A percentile compares a stretch with the other conserved stretches of the same genome.
phyloP scores from a whole-genome alignment of 2,113 vertebrate genomes.

The Himantopus leucocephalus region DNA sequence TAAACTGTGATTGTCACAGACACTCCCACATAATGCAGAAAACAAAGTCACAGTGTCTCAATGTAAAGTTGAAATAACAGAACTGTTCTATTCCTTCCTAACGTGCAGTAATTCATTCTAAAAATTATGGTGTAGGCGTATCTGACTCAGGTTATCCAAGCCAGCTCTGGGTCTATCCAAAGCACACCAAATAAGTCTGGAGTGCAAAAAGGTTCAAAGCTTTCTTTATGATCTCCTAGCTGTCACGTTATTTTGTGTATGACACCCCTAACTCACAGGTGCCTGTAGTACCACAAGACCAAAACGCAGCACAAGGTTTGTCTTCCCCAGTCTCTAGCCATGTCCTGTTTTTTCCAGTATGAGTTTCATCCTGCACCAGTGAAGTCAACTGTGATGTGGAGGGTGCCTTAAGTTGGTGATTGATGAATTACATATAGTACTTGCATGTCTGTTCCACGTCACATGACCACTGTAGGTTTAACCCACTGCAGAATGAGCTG shows the following conservation, averaged over 20 bases:
- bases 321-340: not conserved
- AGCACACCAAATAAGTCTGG: not conserved
- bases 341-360: not conserved
- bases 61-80: not conserved
- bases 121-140: not conserved
- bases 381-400: not conserved
- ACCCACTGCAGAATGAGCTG: not conserved
- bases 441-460: not conserved
- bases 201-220: not conserved
- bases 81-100: not conserved
- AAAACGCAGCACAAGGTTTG: not conserved
- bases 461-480: not conserved
- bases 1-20: not conserved
- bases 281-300: not conserved
- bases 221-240: not conserved
- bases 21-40: not conserved
- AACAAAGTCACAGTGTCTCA: not conserved
- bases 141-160: not conserved
- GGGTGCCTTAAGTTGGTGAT: not conserved
- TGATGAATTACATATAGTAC: not conserved
- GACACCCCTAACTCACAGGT: not conserved
- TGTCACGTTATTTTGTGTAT: not conserved
- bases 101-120: not conserved
- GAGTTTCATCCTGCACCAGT: not conserved
- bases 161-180: not conserved